phyloP scores from a whole-genome alignment of 2,113 vertebrate genomes.

The Entomyzon cyanotis region DNA sequence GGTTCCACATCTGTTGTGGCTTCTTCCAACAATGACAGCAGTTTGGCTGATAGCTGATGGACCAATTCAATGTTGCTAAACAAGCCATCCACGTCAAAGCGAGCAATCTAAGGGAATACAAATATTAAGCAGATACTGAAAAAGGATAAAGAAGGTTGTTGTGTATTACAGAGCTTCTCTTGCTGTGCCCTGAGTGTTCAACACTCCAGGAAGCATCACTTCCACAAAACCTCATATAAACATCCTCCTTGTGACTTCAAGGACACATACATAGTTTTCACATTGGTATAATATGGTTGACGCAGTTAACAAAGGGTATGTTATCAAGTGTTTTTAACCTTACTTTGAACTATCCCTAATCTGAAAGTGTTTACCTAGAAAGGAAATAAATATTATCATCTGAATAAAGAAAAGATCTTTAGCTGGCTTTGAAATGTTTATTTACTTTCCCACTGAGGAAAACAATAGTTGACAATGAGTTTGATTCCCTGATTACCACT shows the following conservation, averaged over 20 bases:
- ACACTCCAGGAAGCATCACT: background rate
- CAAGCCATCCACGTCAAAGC: slow-evolving; percentile 87
- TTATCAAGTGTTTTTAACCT: slow-evolving; percentile 21
- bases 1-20: slow-evolving; percentile 86
- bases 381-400: slow-evolving; percentile 39
- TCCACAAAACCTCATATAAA: background rate
- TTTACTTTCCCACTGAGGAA: slow-evolving; percentile 4
- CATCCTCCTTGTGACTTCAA: slow-evolving; percentile 31
- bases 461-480: background rate
- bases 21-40: slow-evolving; percentile 85
- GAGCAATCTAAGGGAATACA: slow-evolving; percentile 78
- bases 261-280: background rate
- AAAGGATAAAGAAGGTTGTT: background rate
- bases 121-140: slow-evolving; percentile 21
- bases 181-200: background rate
- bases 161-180: background rate
- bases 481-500: background rate
- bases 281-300: background rate
- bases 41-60: slow-evolving; percentile 86
- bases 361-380: slow-evolving; percentile 9
- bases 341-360: slow-evolving; percentile 7
- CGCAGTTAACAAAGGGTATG: background rate
- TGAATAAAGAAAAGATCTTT: slow-evolving; percentile 6
- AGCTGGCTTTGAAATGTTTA: background rate
- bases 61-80: slow-evolving; percentile 95